phyloP scores from a whole-genome alignment of 2,797 vertebrate genomes.

The Phrynocephalus forsythii region DNA sequence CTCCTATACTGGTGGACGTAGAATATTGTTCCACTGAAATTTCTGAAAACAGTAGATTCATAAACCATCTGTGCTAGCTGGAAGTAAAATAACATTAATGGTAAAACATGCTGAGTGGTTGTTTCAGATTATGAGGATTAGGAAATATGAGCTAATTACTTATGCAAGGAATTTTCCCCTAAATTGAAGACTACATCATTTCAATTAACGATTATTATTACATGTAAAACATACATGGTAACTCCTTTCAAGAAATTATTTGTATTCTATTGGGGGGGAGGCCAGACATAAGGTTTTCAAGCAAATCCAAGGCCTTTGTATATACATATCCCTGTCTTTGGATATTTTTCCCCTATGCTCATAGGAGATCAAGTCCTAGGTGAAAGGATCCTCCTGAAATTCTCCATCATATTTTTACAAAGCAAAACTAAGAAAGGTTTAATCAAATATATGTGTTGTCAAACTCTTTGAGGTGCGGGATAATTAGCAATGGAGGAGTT shows the following conservation, averaged over 20 bases:
- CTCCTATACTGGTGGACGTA: conserved; percentile 59
- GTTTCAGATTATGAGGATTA: conserved; percentile 62
- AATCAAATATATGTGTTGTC: background rate
- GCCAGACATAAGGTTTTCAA: background rate
- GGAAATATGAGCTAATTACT: conserved; percentile 72
- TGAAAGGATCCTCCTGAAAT: background rate
- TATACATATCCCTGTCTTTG: background rate
- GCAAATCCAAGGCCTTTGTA: no score
- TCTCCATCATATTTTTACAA: background rate
- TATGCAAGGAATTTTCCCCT: conserved; percentile 63
- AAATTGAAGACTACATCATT: conserved; percentile 32
- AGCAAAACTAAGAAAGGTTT: background rate
- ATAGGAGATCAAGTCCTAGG: background rate
- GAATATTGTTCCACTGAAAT: conserved; percentile 72
- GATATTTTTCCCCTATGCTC: background rate
- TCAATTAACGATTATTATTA: conserved; percentile 44
- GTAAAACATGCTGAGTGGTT: conserved; percentile 53
- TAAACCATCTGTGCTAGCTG: conserved; percentile 77
- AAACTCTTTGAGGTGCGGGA: background rate
- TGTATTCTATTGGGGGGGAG: background rate
- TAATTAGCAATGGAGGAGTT: background rate
- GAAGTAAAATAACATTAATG: conserved; percentile 47
- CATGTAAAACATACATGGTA: conserved; percentile 16
- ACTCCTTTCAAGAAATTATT: conserved; percentile 30
- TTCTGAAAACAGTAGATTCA: conserved; percentile 68